Evolutionary conservation across 2,797 vertebrate genomes (phyloP).

Genomic region (Denticeps clupeoides): DNA sequence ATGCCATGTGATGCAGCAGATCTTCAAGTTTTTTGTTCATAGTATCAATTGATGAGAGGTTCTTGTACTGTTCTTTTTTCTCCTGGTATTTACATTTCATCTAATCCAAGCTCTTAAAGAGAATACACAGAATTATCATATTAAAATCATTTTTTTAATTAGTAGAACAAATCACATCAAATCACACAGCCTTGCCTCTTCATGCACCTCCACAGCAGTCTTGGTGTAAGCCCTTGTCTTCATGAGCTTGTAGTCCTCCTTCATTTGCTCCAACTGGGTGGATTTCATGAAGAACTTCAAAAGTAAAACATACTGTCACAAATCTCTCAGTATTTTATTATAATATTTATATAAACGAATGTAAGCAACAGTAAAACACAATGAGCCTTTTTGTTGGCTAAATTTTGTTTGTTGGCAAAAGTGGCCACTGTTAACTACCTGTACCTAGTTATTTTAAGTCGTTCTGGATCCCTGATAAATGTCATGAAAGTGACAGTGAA

Average conservation of each 20-base stretch:
- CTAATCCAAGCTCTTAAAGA: slow-evolving; percentile 51
- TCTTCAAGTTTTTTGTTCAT: slow-evolving; percentile 71
- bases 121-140: not conserved
- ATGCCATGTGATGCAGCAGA: slow-evolving; percentile 83
- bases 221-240: slow-evolving; percentile 71
- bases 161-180: not conserved
- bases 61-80: slow-evolving; percentile 78
- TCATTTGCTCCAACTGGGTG: slow-evolving; percentile 93
- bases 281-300: slow-evolving; percentile 94
- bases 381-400: too few relatives aligned
- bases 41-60: slow-evolving; percentile 69
- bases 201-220: slow-evolving; percentile 71
- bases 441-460: too few relatives aligned
- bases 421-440: too few relatives aligned
- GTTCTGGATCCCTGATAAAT: too few relatives aligned
- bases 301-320: too few relatives aligned
- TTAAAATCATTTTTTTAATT: not conserved
- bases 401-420: too few relatives aligned
- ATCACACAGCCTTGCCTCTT: slow-evolving; percentile 55
- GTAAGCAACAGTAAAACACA: too few relatives aligned
- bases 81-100: slow-evolving; percentile 64
- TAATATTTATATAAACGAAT: too few relatives aligned
- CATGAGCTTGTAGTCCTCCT: slow-evolving; percentile 86
- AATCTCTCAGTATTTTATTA: too few relatives aligned
- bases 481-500: too few relatives aligned